These are phyloP conservation scores for Drosophila oshimai DNA, from an alignment of 1,140 invertebrate genomes.

Conservation along the genomic window DNA sequence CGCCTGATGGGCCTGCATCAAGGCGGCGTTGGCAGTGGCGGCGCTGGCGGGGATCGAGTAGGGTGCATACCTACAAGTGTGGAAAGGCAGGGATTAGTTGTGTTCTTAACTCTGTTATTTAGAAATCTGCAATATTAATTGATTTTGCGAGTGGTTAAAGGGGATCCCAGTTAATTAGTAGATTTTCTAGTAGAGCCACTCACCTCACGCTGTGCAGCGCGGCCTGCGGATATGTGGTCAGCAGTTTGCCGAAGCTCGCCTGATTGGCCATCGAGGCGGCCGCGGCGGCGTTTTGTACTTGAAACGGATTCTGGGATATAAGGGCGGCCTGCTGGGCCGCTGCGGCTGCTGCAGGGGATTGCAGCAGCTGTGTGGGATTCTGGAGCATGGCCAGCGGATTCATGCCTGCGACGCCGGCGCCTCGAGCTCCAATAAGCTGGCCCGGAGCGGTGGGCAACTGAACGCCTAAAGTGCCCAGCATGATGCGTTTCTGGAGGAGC, in stretches of 20 bases:
- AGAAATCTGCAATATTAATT: too few relatives aligned
- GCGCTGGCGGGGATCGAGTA: slow-evolving; percentile 82
- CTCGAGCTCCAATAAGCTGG: slow-evolving; percentile 82
- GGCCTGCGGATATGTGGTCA: slow-evolving; percentile 85
- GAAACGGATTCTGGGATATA: slow-evolving; percentile 82
- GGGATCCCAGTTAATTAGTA: too few relatives aligned
- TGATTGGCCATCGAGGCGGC: slow-evolving; percentile 83
- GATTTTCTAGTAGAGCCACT: too few relatives aligned
- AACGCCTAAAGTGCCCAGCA: slow-evolving; percentile 87
- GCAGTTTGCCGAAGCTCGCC: slow-evolving; percentile 88
- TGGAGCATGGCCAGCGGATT: slow-evolving; percentile 86
- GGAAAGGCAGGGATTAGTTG: neutral
- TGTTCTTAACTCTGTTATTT: slow-evolving; percentile 28
- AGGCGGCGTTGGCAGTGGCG: slow-evolving; percentile 77
- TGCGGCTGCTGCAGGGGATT: slow-evolving; percentile 83
- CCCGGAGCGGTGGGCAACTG: slow-evolving; percentile 84
- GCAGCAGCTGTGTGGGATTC: slow-evolving; percentile 83
- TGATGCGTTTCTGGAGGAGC: slow-evolving; percentile 88
- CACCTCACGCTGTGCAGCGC: slow-evolving; percentile 82
- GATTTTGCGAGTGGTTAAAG: too few relatives aligned
- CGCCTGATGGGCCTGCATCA: slow-evolving; percentile 79
- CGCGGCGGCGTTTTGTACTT: slow-evolving; percentile 83
- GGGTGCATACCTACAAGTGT: slow-evolving; percentile 75
- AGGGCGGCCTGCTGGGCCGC: slow-evolving; percentile 83
- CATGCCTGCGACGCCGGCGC: slow-evolving; percentile 84